Conservation (phyloP, 2,113 vertebrate genomes). For the Hippocampus guttulatus region DNA sequence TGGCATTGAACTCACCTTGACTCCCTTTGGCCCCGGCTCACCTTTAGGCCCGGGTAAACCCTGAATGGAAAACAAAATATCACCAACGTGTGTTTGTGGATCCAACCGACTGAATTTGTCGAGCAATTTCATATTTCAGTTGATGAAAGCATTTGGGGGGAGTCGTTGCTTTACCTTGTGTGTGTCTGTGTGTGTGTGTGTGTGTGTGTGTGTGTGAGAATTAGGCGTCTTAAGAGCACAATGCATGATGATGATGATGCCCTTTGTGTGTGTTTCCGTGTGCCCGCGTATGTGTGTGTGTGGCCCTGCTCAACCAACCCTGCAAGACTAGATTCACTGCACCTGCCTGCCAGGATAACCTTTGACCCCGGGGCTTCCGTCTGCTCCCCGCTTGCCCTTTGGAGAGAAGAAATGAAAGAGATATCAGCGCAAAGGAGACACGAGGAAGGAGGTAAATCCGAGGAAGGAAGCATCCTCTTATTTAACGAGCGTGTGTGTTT, state of each 20-base stretch:
- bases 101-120: not conserved
- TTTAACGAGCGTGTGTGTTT: constrained; percentile 21
- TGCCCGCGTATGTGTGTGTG: constrained; percentile 14
- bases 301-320: constrained; percentile 63
- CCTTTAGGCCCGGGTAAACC: constrained; percentile 92
- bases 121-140: not conserved
- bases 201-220: too few species aligned
- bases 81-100: constrained; percentile 7
- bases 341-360: constrained; percentile 99
- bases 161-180: too few species aligned
- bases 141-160: too few species aligned
- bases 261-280: not conserved
- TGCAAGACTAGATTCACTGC: constrained; percentile 95
- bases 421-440: constrained; percentile 12
- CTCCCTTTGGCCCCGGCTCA: constrained; percentile 84
- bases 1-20: constrained; percentile 73
- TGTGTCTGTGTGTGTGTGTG: too few species aligned
- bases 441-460: constrained; percentile 4
- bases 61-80: constrained; percentile 64
- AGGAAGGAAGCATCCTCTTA: not conserved
- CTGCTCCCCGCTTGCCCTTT: constrained; percentile 84
- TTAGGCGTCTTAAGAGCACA: not conserved
- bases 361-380: constrained; percentile 95
- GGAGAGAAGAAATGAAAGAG: constrained; percentile 41
- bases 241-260: too few species aligned